Evolutionary conservation across 2,797 vertebrate genomes (phyloP), one percentile per base, ranked within the genome.

Genomic region (Esox masquinongy): DNA sequence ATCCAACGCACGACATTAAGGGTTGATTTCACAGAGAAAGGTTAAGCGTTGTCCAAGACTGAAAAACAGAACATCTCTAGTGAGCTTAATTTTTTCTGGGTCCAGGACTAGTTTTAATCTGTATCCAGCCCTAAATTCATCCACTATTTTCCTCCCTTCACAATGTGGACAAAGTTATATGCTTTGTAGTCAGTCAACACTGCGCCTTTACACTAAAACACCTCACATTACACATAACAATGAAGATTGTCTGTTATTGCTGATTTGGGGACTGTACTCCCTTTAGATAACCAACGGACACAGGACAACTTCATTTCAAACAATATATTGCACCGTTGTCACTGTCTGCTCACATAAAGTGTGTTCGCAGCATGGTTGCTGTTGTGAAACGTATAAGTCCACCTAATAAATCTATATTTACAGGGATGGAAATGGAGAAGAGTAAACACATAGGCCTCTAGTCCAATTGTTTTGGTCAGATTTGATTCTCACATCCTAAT

Each of bases 201-300:
- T 2, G 75, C 59, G 82, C 79, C 84, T 86, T 84, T 67, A 93
- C 89, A 86, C 59, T 34, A 81, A 87, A 84, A 90, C 83, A 81
- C 84, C 84, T 84, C 85, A 78, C 29, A 29, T 80, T 90, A 92
- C 90, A 90, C 84, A 82, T 83, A 92, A 89, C 79, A 71, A 86
- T 91, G 92, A 94, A 93, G 92, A 93, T 92, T 92, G 93, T 94
- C 93, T 93, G 92, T 91, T 93, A 92, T 93, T 93, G 92, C 91
- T 91, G 91, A 93, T 93, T 86, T 77, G 83, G 90, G 29, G 91
- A 89, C 72, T 77, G 74, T 22, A 47, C 74, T 90, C 91, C 90
- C 84, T 69, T 91, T 87, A 88, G 83, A 89, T 83, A 82, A 93
- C 88, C 90, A 93, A 93, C 89, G 80, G 77, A 90, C 87, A 92